Conservation (phyloP, 2,113 vertebrate genomes). For the Toxostoma redivivum region DNA sequence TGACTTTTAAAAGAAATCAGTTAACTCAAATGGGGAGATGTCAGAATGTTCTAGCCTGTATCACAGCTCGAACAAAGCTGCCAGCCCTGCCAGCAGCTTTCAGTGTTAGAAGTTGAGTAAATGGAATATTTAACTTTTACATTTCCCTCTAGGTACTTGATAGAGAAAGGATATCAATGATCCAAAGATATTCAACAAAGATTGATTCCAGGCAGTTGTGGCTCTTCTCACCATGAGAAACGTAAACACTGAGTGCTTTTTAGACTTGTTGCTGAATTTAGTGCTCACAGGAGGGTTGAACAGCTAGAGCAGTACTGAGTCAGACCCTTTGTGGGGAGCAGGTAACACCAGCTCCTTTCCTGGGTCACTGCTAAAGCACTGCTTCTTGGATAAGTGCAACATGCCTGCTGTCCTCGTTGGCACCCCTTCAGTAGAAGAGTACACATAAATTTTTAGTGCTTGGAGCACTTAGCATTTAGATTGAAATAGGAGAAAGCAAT, state of each 20-base stretch:
- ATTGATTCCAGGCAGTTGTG: neutral
- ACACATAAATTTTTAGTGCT: neutral
- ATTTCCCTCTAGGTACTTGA: neutral
- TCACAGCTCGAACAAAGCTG: neutral
- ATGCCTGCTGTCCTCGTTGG: neutral
- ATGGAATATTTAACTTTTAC: neutral
- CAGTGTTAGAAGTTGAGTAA: neutral
- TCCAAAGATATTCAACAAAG: neutral
- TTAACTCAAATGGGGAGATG: neutral
- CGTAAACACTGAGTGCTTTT: neutral
- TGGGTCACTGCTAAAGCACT: neutral
- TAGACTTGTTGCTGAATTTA: neutral
- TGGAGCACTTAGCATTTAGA: constrained; percentile 41
- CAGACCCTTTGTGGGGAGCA: neutral
- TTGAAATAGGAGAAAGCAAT: constrained; percentile 25
- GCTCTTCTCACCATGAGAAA: neutral
- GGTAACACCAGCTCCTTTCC: neutral
- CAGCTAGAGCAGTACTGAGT: neutral
- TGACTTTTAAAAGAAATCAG: neutral
- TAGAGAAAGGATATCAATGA: neutral
- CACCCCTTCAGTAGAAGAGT: neutral
- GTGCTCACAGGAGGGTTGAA: neutral
- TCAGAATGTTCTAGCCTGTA: neutral
- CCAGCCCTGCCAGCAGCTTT: neutral
- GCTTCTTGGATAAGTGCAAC: neutral